Conservation (phyloP, 2,888 invertebrate genomes). For the Pyrrhosoma nymphula region DNA sequence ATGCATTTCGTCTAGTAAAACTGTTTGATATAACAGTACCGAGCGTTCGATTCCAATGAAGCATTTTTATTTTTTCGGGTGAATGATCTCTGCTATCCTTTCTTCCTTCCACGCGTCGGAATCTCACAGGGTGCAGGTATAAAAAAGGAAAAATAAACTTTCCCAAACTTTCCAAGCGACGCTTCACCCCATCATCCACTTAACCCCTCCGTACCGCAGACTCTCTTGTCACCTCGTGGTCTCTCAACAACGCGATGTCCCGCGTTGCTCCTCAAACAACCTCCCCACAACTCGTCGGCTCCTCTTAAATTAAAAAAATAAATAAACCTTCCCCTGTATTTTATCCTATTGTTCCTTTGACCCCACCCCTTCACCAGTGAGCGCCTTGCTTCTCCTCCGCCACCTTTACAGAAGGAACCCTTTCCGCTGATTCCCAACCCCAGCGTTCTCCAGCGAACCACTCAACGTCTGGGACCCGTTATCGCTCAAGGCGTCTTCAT, state of each 20-base stretch:
- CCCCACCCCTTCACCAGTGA: not conserved
- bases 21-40: too few species aligned
- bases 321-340: not conserved
- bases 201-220: not conserved
- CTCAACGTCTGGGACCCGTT: not conserved
- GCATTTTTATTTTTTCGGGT: too few species aligned
- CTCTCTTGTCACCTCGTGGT: not conserved
- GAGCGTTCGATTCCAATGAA: too few species aligned
- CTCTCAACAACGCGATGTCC: not conserved
- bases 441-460: not conserved
- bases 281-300: not conserved
- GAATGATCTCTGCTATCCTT: too few species aligned
- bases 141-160: not conserved
- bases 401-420: not conserved
- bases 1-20: too few species aligned
- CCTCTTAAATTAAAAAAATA: not conserved
- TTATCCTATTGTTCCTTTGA: not conserved
- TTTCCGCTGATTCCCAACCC: not conserved
- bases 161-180: not conserved
- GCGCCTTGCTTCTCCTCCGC: not conserved
- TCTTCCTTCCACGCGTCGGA: not conserved
- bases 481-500: conserved; percentile 18
- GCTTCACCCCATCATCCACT: not conserved
- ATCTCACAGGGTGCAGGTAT: not conserved
- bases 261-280: not conserved